Base-by-base conservation (phyloP, 2,888 invertebrate genomes). In the Drepana falcataria region DNA sequence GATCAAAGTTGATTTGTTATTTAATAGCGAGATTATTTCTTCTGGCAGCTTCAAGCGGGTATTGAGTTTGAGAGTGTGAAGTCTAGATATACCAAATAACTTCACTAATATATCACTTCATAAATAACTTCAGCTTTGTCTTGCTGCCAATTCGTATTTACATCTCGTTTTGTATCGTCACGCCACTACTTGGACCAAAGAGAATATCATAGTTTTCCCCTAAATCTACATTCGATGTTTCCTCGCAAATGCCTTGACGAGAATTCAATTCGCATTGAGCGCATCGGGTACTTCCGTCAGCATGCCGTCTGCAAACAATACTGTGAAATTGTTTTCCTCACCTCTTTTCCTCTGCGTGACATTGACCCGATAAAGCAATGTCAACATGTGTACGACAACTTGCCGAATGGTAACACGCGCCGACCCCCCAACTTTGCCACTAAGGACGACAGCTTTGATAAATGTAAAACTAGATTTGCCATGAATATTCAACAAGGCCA, bases 301-400 rank as follows among this genome's bases (percentile, higher is more conserved):
- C 58, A 61, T 60, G 61, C 71, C 63, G 69, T 66, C 69, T 66
- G 69, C 65, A 66, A 69, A 74, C 67, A 72, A 71, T 75, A 76
- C 71, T 68, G 75, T 78, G 74, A 77, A 81, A 79, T 77, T 69
- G 69, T 81, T 83, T 83, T 82, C 79, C 79, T 76, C 68, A 64
- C 62, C 64, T 56, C 52, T 62, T 73, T 76, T 73, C 77, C 72
- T 75, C 65, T 47, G 61, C 63, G 52, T 53, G 84, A 76, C 87
- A 85, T 83, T 87, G 87, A 85, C 87, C 85, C 65, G 78, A 59
- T 80, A 79, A 68, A 66, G 66, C 85, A 85, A 85, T 84, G 87
- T 68, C 81, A 73, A 71, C 76, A 57, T 70, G 72, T 72, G 65
- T 61, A 54, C 65, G 64, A 72, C 70, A 65, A 64, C 59, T 69